Percentiles rank a stretch among this genome's conserved stretches.
Conservation (phyloP, 2,797 vertebrate genomes). For the Sebastes elongatus region DNA sequence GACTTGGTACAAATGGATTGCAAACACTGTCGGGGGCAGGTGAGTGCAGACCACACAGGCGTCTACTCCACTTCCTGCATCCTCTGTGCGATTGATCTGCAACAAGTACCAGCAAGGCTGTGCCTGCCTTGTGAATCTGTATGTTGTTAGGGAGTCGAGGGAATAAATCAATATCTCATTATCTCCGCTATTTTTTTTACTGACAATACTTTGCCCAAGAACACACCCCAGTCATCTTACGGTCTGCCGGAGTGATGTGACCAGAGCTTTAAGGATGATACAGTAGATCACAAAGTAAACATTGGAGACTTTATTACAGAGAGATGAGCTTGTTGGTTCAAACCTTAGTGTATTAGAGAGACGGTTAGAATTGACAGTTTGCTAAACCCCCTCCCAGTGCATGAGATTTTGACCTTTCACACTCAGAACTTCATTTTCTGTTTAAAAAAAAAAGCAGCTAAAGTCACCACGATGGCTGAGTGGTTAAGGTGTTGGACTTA, state of each 20-base stretch:
- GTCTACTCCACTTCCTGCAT: neutral
- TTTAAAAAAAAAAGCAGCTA: neutral
- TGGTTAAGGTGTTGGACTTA: constrained; percentile 72
- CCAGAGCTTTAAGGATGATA: neutral
- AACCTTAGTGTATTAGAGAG: neutral
- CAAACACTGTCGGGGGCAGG: neutral
- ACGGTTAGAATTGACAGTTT: neutral
- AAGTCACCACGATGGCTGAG: constrained; percentile 28
- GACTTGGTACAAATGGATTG: neutral
- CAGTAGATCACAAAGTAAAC: neutral
- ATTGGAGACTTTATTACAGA: neutral
- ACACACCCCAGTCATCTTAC: neutral
- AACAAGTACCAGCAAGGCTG: neutral
- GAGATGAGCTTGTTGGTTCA: neutral
- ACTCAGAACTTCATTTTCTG: accelerated
- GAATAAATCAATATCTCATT: constrained; percentile 61
- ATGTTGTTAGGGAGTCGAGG: constrained; percentile 1
- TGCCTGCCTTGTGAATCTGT: constrained; percentile 8
- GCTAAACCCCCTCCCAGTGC: neutral
- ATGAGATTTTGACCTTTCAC: neutral
- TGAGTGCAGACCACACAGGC: neutral
- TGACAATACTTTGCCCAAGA: constrained; percentile 20
- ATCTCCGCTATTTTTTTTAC: constrained; percentile 32
- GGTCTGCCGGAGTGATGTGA: neutral
- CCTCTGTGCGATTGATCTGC: constrained; percentile 21